Conservation (phyloP, 1,140 invertebrate genomes). For the Stegodyphus mimosarum region DNA sequence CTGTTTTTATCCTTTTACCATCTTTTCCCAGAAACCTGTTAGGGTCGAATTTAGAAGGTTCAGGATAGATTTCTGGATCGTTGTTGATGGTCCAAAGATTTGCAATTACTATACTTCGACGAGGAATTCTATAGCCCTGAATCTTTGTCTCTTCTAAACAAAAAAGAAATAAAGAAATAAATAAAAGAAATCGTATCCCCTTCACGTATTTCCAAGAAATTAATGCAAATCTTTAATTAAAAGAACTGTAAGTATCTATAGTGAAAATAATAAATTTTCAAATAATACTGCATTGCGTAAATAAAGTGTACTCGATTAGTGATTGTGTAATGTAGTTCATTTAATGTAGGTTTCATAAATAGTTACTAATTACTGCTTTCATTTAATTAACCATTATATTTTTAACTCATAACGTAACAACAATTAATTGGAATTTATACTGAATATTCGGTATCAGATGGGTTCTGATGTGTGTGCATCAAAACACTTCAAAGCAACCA, state of each 20-base stretch:
- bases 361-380: too few relatives aligned
- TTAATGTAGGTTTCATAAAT: too few relatives aligned
- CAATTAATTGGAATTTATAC: too few relatives aligned
- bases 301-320: too few relatives aligned
- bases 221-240: not conserved
- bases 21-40: conserved; percentile 68
- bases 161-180: not conserved
- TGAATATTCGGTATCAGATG: too few relatives aligned
- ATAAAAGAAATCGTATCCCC: not conserved
- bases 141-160: conserved; percentile 54
- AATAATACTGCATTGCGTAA: too few relatives aligned
- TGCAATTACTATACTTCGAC: conserved; percentile 66
- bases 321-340: too few relatives aligned
- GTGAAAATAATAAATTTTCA: too few relatives aligned
- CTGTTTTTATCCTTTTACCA: conserved; percentile 59
- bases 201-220: not conserved
- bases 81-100: conserved; percentile 69
- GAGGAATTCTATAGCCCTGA: conserved; percentile 67
- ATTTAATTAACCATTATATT: too few relatives aligned
- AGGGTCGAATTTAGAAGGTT: conserved; percentile 69
- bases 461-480: too few relatives aligned
- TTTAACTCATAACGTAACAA: too few relatives aligned
- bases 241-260: not conserved
- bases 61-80: conserved; percentile 68
- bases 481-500: too few relatives aligned